phyloP scores from a whole-genome alignment of 2,888 invertebrate genomes.

The Limnephilus rhombicus region DNA sequence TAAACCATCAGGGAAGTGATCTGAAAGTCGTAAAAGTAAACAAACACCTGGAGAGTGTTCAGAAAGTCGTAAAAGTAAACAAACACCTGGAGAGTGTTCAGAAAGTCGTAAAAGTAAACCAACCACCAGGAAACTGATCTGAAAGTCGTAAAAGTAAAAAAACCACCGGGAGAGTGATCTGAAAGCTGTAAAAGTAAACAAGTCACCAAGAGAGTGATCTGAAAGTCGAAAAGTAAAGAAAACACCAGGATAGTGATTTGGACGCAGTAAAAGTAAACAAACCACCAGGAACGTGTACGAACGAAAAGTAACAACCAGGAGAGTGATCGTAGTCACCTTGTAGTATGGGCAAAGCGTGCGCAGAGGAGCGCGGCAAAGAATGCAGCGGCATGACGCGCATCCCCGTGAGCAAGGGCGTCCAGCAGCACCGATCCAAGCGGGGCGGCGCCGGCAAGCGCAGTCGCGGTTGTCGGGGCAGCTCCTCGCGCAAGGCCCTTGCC shows the following conservation, averaged over 20 bases:
- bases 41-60: too few species aligned
- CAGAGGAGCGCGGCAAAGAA: not conserved
- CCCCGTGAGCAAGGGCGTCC: not conserved
- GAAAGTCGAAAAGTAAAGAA: not conserved
- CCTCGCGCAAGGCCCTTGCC: not conserved
- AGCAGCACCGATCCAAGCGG: conserved; percentile 9
- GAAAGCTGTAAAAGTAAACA: too few species aligned
- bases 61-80: not conserved
- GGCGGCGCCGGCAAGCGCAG: not conserved
- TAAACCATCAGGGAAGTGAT: too few species aligned
- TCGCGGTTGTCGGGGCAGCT: not conserved
- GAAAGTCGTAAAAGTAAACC: not conserved
- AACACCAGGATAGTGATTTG: not conserved
- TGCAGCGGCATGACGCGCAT: not conserved
- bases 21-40: too few species aligned
- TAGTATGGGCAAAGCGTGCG: conserved; percentile 42
- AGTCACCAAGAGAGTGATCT: not conserved
- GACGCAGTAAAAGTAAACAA: not conserved
- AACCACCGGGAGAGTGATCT: too few species aligned
- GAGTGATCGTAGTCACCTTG: too few species aligned
- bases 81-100: not conserved
- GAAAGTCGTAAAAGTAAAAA: too few species aligned
- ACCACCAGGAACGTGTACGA: not conserved
- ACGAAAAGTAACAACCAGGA: not conserved
- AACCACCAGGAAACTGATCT: not conserved